phyloP scores from a whole-genome alignment of 2,797 vertebrate species.

The Urophycis tenuis region DNA sequence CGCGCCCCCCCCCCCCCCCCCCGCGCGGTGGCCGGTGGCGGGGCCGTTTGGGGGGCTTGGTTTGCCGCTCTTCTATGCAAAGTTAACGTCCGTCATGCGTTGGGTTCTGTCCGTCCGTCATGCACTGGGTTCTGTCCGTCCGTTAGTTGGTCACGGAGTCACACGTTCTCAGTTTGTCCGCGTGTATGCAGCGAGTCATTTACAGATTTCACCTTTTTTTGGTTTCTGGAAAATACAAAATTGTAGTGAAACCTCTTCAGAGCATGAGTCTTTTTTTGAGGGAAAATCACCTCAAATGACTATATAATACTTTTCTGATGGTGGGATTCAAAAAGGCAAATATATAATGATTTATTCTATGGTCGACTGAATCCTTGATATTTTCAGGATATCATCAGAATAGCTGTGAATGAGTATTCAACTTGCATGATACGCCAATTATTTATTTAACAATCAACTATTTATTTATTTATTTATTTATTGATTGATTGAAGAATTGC shows the following conservation, averaged over 20 bases:
- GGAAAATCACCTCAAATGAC: not conserved
- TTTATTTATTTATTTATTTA: not conserved
- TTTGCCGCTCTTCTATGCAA: conserved; percentile 70
- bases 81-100: conserved; percentile 61
- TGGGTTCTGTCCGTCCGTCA: conserved; percentile 58
- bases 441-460: too few relatives aligned
- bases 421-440: not conserved
- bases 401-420: not conserved
- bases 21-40: conserved; percentile 22
- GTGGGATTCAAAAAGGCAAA: not conserved
- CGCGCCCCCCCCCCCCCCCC: too few relatives aligned
- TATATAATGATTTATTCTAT: not conserved
- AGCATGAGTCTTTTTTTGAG: not conserved
- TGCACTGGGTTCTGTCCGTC: conserved; percentile 55
- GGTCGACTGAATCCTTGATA: not conserved
- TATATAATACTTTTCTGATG: not conserved
- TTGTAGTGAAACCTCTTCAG: not conserved
- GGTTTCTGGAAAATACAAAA: not conserved
- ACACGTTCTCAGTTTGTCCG: not conserved
- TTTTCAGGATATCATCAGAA: not conserved
- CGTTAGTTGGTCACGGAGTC: conserved; percentile 40
- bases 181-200: conserved; percentile 1
- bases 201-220: not conserved
- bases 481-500: not conserved
- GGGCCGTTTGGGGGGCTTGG: conserved; percentile 13